Evolutionary conservation across 2,888 invertebrate genomes (phyloP), one percentile per base, ranked within the genome.

Genomic region (Drosophila macrothrix): DNA sequence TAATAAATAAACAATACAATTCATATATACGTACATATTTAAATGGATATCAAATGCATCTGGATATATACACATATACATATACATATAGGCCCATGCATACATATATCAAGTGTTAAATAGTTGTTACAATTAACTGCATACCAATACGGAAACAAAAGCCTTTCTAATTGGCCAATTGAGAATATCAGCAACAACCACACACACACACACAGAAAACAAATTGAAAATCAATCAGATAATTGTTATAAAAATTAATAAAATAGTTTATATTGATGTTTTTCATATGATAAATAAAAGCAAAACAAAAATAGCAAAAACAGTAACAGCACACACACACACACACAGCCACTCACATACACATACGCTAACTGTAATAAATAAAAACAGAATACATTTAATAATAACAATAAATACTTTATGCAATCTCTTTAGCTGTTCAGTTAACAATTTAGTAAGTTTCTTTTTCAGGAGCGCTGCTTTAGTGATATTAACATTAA

Each of bases 401-500:
- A 73, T 62, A 52, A 73, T 61, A 54, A 59, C 65, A 37, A 37
- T 61, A 37, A 73, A 52, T 69, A 70, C 56, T 62, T 72, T 53
- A 61, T 64, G 69, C 55, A 81, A 74, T 76, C 67, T 71, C 69
- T 76, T 81, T 68, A 76, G 63, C 65, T 52, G 28, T 69, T 71
- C 74, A 76, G 66, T 78, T 86, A 64, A 62, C 53, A 56, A 63
- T 71, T 84, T 63, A 62, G 70, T 60, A 69, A 60, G 66, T 52
- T 37, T 39, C 28, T 39, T 63, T 90, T 83, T 56, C 73, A 88
- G 73, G 77, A 86, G 85, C 90, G 87, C 89, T 85, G 91, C 77
- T 88, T 90, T 88, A 88, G 87, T 88, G 87, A 88, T 88, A 88
- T 88, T 88, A 87, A 90, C 78, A 78, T 91, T 83, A 88, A 87